These are phyloP conservation scores for Strigops habroptila DNA, from an alignment of 2,113 vertebrate species.

Conservation along the genomic window DNA sequence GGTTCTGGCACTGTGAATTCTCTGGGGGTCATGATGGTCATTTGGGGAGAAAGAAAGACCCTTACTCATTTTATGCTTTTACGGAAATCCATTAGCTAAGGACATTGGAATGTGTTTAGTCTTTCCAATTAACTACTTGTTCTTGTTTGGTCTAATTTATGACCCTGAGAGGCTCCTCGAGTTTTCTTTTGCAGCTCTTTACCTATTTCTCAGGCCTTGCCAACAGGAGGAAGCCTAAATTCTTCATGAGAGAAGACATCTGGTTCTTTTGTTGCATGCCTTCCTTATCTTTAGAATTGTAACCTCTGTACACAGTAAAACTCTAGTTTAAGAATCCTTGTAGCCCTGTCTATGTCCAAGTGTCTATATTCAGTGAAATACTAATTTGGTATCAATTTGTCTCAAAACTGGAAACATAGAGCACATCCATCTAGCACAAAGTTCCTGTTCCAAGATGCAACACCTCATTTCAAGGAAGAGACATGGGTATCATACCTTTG, in stretches of 20 bases:
- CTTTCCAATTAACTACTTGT: not conserved
- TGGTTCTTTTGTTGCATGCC: not conserved
- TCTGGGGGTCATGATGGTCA: not conserved
- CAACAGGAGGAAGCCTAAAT: not conserved
- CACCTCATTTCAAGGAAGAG: not conserved
- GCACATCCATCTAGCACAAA: not conserved
- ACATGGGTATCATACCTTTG: rapidly evolving
- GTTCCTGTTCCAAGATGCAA: not conserved
- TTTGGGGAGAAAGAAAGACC: not conserved
- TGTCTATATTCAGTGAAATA: not conserved
- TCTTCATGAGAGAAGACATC: not conserved
- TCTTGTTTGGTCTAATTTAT: not conserved
- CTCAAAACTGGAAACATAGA: not conserved
- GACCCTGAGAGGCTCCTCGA: not conserved
- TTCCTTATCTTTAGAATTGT: not conserved
- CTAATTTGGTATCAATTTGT: not conserved
- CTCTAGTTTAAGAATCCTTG: not conserved
- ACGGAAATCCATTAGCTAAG: not conserved
- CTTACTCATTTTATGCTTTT: not conserved
- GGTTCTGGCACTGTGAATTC: not conserved
- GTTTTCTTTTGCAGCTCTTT: not conserved
- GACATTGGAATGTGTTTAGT: not conserved
- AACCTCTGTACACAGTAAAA: not conserved
- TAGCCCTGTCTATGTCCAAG: not conserved
- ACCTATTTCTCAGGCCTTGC: not conserved